phyloP scores from a whole-genome alignment of 2,888 invertebrate species.

The Drosophila siamana region DNA sequence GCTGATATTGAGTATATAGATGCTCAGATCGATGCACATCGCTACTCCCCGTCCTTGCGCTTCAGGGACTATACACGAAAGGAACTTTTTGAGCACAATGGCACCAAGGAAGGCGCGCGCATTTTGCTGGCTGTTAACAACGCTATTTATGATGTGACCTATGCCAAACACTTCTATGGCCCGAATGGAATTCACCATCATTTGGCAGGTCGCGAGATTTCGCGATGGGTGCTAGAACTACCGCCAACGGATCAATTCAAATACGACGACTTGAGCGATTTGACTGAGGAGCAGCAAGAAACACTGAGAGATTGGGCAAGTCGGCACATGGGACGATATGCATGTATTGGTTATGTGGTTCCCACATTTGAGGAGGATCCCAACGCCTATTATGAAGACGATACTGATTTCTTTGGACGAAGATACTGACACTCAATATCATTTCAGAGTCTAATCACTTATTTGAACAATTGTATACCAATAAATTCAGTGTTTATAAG shows the following conservation, averaged over 20 bases:
- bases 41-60: neutral
- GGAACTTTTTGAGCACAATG: conserved; percentile 49
- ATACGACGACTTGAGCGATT: conserved; percentile 50
- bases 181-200: conserved; percentile 48
- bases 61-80: conserved; percentile 46
- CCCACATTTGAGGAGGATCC: conserved; percentile 4
- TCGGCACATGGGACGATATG: conserved; percentile 46
- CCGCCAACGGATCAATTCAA: conserved; percentile 3
- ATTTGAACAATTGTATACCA: conserved; percentile 4
- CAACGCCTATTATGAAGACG: conserved; percentile 1
- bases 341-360: conserved; percentile 36
- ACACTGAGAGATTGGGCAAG: conserved; percentile 49
- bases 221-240: conserved; percentile 45
- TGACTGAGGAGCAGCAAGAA: conserved; percentile 29
- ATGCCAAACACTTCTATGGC: conserved; percentile 54
- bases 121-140: conserved; percentile 60
- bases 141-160: conserved; percentile 55
- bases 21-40: neutral
- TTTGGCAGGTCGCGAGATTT: conserved; percentile 59
- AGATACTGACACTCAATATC: neutral
- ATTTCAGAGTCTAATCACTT: neutral
- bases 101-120: conserved; percentile 51
- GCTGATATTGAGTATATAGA: neutral
- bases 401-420: conserved; percentile 1
- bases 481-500: conserved; percentile 26